Base-by-base conservation (phyloP, 1,140 invertebrate species). In the Sarcophaga bullata region DNA sequence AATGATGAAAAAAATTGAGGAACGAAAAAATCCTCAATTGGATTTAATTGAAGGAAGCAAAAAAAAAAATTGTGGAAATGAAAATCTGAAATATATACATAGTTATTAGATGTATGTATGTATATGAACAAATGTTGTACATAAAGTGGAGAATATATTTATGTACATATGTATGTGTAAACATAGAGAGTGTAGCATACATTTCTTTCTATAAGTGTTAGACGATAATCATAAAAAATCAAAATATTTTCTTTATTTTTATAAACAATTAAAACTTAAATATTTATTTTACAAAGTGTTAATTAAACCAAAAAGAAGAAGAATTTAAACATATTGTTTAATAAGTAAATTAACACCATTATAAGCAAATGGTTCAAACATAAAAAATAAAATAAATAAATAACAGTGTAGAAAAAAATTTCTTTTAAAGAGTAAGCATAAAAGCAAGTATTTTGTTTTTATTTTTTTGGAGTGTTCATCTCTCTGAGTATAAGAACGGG, bases 11-110 rank as follows among this genome's bases (percentile, higher is more conserved):
- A 37, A 37, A 37, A 37, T 37, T 37, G 25, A 37, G 19, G 68
- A 37, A 72, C 6, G n/a, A 73, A 82, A 37, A 78, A 78, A 50
- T 72, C 68, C 25, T 49, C 37, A 62, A 49, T 68, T 73, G 19
- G 58, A 54, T 58, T n/a, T 46, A 78, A 19, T 50, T 78, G 75
- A 78, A 78, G 49, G 75, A 48, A 75, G 46, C 47, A 48, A 50
- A 25, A 78, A 37, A 78, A 78, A 72, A 72, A 72, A 7, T 9
- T 25, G 75, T 48, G 47, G 73, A 78, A 78, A 78, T 78, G n/a
- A 78, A 78, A 68, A 68, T 68, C 19, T 68, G n/a, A 68, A 19
- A 68, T 68, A 68, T n/a, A 68, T 68, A 68, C 19, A 37, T 37
- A 37, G 25, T 37, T 37, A 37, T 37, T 37, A 37, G 4, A 37